Percentiles rank a stretch among this genome's conserved stretches.
These are phyloP conservation scores for Alloscopus bannaensis DNA, from an alignment of 2,888 invertebrate genomes.

Conservation along the genomic window DNA sequence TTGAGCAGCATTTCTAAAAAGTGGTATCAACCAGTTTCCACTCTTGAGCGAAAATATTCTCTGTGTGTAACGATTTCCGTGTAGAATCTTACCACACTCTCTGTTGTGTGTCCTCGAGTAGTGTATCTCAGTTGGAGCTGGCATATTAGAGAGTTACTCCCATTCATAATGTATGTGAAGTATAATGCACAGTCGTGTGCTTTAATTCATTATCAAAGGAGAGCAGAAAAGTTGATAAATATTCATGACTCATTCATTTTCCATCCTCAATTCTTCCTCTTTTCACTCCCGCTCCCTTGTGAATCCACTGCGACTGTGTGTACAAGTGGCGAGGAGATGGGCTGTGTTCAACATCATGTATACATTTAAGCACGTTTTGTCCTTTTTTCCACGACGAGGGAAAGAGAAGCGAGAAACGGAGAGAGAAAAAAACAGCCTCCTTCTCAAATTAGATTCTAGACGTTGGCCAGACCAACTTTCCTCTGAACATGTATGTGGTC, in stretches of 20 bases:
- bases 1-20: conserved; percentile 14
- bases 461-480: conserved; percentile 22
- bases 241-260: conserved; percentile 54
- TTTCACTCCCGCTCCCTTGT: neutral
- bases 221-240: conserved; percentile 60
- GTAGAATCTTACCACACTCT: neutral
- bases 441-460: conserved; percentile 43
- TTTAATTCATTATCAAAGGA: conserved; percentile 61
- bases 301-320: neutral
- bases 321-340: too few relatives aligned
- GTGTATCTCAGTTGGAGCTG: neutral
- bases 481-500: neutral
- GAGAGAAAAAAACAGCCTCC: neutral
- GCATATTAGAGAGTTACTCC: neutral
- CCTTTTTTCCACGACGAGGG: too few relatives aligned
- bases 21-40: conserved; percentile 35
- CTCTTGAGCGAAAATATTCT: conserved; percentile 10
- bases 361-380: too few relatives aligned
- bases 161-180: conserved; percentile 26
- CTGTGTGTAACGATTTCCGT: neutral
- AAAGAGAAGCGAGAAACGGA: too few relatives aligned
- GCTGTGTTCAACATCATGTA: too few relatives aligned
- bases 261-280: conserved; percentile 30
- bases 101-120: neutral
- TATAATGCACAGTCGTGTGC: conserved; percentile 17